phyloP scores from a whole-genome alignment of 1,140 invertebrate genomes.

The Trypoxylus dichotomus region DNA sequence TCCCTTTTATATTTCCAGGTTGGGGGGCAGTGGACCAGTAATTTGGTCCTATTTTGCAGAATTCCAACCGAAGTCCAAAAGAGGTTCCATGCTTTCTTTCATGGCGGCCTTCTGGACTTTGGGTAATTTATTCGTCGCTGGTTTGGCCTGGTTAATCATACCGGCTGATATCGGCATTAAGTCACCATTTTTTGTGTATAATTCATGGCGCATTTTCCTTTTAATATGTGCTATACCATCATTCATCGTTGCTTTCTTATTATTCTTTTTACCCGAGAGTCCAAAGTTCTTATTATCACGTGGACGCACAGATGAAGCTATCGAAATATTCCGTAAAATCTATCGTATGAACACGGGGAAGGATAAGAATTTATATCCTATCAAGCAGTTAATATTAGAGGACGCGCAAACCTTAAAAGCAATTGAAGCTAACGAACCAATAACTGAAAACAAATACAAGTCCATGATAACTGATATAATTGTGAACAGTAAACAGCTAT shows the following conservation, averaged over 20 bases:
- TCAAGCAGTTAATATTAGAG: conserved; percentile 69
- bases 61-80: conserved; percentile 86
- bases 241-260: conserved; percentile 77
- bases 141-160: conserved; percentile 86
- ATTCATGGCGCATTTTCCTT: conserved; percentile 91
- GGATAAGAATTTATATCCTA: conserved; percentile 71
- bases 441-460: conserved; percentile 62
- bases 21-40: conserved; percentile 91
- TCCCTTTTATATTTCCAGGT: conserved; percentile 60
- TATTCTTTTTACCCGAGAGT: conserved; percentile 88
- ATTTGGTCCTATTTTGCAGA: conserved; percentile 96
- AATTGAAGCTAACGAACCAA: conserved; percentile 5
- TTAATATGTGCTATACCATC: conserved; percentile 84
- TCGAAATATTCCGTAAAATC: conserved; percentile 77
- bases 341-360: conserved; percentile 79
- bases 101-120: conserved; percentile 94
- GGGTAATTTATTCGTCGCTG: conserved; percentile 84
- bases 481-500: conserved; percentile 78
- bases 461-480: conserved; percentile 74
- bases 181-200: conserved; percentile 71
- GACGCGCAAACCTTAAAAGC: conserved; percentile 58
- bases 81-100: conserved; percentile 88
- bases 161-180: conserved; percentile 71
- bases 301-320: conserved; percentile 75
- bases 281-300: conserved; percentile 83